These are phyloP conservation scores for Melanotaenia duboulayi DNA, from an alignment of 2,113 vertebrate genomes.

Conservation along the genomic window DNA sequence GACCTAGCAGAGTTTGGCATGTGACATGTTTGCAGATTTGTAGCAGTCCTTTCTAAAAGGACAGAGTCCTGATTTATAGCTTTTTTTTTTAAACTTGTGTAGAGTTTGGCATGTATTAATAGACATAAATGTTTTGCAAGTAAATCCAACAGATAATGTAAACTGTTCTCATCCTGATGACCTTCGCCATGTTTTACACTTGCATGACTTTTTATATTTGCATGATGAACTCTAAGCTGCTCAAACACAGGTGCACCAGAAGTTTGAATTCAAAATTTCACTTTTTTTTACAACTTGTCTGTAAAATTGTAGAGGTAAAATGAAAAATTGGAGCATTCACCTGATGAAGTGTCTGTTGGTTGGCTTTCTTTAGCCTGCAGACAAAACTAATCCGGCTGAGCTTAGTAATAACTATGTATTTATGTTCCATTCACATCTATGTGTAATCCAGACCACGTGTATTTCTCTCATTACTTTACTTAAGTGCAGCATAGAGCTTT, in stretches of 20 bases:
- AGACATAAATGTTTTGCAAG: no score
- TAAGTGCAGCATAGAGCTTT: neutral
- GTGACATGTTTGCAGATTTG: slow-evolving; percentile 1
- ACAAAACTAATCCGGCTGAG: slow-evolving; percentile 16
- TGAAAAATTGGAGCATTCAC: slow-evolving; percentile 11
- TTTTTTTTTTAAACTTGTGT: neutral
- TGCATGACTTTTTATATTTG: no score
- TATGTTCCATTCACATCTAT: neutral
- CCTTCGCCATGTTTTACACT: no score
- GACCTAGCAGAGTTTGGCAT: neutral
- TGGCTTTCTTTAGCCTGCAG: slow-evolving; percentile 22
- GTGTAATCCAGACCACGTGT: neutral
- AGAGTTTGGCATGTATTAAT: neutral
- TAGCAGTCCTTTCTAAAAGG: neutral
- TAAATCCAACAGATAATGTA: no score
- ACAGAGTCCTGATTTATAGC: neutral
- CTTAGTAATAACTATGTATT: neutral
- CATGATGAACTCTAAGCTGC: neutral
- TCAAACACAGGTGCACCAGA: no score
- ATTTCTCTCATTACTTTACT: neutral
- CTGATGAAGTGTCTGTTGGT: slow-evolving; percentile 3
- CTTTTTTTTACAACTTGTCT: neutral
- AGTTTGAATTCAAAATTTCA: neutral
- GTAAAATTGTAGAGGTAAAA: neutral
- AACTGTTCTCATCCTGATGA: no score